phyloP scores from a whole-genome alignment of 92 coral and sea anemone genomes.

The Siderastrea radians region DNA sequence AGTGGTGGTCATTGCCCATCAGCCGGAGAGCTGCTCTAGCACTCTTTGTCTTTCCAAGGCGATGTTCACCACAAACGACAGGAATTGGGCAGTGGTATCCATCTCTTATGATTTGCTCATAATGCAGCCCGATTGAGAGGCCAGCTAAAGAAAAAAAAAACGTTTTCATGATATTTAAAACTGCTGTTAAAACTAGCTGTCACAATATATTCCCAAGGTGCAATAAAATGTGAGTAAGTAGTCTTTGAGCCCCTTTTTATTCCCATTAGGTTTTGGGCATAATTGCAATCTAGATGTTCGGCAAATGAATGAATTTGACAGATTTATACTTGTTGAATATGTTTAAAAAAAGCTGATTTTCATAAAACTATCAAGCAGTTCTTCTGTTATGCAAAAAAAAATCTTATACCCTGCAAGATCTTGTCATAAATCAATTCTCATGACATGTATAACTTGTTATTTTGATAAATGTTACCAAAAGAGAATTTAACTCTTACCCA shows the following conservation, averaged over 20 bases:
- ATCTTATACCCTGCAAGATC: neutral
- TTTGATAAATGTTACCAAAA: too few species aligned
- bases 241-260: neutral
- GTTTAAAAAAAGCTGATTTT: neutral
- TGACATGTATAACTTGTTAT: neutral
- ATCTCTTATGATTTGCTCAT: neutral
- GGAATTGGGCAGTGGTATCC: constrained; percentile 9
- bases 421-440: neutral
- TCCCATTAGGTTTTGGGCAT: neutral
- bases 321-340: neutral
- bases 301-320: neutral
- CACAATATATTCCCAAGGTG: neutral
- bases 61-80: constrained; percentile 7
- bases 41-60: neutral
- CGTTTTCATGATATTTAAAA: neutral
- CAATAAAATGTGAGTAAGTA: neutral
- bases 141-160: neutral
- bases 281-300: neutral
- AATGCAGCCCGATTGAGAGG: neutral
- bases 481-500: neutral
- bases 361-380: neutral
- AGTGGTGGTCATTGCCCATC: constrained; percentile 5
- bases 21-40: neutral
- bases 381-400: neutral
- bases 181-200: neutral